Evolutionary conservation across 2,888 invertebrate genomes (phyloP).

Genomic region (Helleia helle): DNA sequence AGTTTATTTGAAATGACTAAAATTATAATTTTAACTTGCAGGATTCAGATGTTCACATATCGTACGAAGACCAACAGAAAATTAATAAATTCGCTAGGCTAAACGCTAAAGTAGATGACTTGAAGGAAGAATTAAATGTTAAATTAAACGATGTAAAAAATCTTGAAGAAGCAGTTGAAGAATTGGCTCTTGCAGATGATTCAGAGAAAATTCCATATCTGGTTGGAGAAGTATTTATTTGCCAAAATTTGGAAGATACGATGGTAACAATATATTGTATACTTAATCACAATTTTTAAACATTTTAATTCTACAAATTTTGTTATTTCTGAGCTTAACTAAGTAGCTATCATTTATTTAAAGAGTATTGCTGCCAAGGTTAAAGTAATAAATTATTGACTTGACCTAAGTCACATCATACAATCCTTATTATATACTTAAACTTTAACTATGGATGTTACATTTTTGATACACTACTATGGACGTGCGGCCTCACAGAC

Average conservation of each 20-base stretch:
- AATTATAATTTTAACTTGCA: slow-evolving; percentile 38
- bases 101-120: slow-evolving; percentile 93
- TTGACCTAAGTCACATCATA: too few relatives aligned
- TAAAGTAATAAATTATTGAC: too few relatives aligned
- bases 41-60: slow-evolving; percentile 95
- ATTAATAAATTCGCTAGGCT: slow-evolving; percentile 97
- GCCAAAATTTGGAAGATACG: slow-evolving; percentile 83
- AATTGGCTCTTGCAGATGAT: slow-evolving; percentile 86
- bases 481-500: too few relatives aligned
- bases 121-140: slow-evolving; percentile 88
- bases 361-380: too few relatives aligned
- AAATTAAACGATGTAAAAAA: slow-evolving; percentile 94
- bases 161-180: slow-evolving; percentile 93
- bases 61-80: slow-evolving; percentile 96
- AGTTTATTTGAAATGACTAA: background rate
- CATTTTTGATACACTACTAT: too few relatives aligned
- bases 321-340: too few relatives aligned
- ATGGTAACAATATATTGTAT: slow-evolving; percentile 70
- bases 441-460: too few relatives aligned
- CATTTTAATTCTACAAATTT: too few relatives aligned
- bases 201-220: slow-evolving; percentile 85
- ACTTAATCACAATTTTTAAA: too few relatives aligned
- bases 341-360: too few relatives aligned
- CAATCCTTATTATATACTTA: too few relatives aligned
- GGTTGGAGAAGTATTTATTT: slow-evolving; percentile 92